phyloP scores from a whole-genome alignment of 2,888 invertebrate species.

The Blastobasis adustella region DNA sequence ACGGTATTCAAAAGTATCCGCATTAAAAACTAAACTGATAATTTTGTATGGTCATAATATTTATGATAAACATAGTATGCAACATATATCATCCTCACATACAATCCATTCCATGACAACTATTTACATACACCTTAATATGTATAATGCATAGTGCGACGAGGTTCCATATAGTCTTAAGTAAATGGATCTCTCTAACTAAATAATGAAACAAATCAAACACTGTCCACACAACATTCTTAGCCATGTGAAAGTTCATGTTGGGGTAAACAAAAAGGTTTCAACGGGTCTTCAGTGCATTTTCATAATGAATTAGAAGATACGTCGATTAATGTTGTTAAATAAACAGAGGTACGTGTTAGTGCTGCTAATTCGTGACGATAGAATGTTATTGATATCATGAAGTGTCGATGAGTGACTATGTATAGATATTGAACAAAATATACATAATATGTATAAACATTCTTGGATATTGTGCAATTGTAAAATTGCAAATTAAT shows the following conservation, averaged over 20 bases:
- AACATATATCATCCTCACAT: conserved; percentile 5
- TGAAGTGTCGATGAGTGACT: conserved; percentile 2
- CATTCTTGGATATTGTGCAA: conserved; percentile 29
- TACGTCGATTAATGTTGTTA: conserved; percentile 22
- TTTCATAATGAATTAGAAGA: conserved; percentile 15
- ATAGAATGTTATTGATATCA: too few species aligned
- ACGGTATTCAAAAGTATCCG: too few species aligned
- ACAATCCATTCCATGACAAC: conserved; percentile 8
- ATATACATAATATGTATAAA: conserved; percentile 20
- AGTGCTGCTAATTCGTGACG: too few species aligned
- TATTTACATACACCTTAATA: conserved; percentile 12
- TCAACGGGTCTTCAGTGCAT: conserved; percentile 34
- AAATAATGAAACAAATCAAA: conserved; percentile 28
- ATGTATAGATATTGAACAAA: conserved; percentile 1
- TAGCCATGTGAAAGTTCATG: conserved; percentile 38
- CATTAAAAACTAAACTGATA: too few species aligned
- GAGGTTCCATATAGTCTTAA: conserved; percentile 40
- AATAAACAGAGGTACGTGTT: too few species aligned
- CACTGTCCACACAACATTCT: conserved; percentile 70
- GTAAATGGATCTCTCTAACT: conserved; percentile 37
- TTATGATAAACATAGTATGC: background rate
- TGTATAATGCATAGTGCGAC: conserved; percentile 21
- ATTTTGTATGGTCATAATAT: too few species aligned
- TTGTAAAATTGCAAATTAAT: conserved; percentile 33
- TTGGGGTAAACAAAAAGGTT: conserved; percentile 13